Evolutionary conservation across 2,113 vertebrate genomes (phyloP).

Genomic region (Thinocorus orbignyianus): DNA sequence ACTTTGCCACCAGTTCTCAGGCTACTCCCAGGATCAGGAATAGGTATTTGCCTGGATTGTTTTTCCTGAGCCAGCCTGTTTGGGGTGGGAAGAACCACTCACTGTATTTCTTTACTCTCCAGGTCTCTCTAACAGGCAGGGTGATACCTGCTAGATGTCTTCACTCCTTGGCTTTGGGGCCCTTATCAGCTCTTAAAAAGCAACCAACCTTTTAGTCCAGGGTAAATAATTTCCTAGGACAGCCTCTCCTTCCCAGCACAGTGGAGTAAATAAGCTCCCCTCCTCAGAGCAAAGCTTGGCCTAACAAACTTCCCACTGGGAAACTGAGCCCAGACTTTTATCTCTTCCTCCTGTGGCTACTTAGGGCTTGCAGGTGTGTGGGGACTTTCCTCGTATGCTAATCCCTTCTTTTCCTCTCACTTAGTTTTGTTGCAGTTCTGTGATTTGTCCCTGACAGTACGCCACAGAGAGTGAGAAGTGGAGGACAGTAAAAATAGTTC

Average conservation of each 20-base stretch:
- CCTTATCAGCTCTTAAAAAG: not conserved
- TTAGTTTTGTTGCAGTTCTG: not conserved
- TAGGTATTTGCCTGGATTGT: not conserved
- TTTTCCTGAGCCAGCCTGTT: not conserved
- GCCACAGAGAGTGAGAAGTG: accelerated
- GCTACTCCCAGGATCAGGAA: not conserved
- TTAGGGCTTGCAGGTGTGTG: not conserved
- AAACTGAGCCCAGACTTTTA: not conserved
- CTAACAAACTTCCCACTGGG: accelerated
- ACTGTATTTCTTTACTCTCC: not conserved
- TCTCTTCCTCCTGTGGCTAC: not conserved
- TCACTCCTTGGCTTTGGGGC: not conserved
- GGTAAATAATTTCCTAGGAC: not conserved
- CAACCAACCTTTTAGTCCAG: not conserved
- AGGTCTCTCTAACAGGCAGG: not conserved
- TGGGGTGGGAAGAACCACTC: not conserved
- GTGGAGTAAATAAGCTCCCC: not conserved
- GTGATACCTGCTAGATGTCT: not conserved
- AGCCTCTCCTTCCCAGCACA: not conserved
- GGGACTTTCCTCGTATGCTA: not conserved
- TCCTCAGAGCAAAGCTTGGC: not conserved
- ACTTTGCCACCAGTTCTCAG: not conserved
- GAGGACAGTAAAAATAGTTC: not conserved
- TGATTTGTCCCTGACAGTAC: accelerated
- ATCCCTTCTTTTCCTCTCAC: not conserved